Evolutionary conservation across 2,113 vertebrate genomes (phyloP), one percentile per base, ranked within the genome.

Genomic region (Entomyzon cyanotis): DNA sequence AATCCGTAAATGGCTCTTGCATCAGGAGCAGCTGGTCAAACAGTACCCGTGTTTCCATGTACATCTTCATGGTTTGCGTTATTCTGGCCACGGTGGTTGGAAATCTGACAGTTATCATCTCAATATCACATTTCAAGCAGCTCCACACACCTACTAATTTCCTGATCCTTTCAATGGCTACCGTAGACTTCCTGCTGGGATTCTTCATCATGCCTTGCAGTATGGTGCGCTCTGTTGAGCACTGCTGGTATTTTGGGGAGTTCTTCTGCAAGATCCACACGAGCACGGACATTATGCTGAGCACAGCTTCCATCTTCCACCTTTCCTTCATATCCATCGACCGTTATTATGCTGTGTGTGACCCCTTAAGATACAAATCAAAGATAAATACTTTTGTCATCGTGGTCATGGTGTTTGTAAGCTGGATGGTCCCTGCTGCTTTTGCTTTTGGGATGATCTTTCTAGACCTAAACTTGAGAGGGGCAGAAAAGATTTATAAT

Each of bases 181-280:
- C 94, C 0, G 97, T 96, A 31, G 98, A 99, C 92, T 97, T 98
- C 47, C 94, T 99, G 16, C 87, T 99, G 63, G 98, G 98, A 39
- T 95, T 94, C 42, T 42, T 98, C 77, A 44, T 99, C 87, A 98
- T 99, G 98, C 98, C 99, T 25, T 98, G 98, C 47, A 99, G 98
- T 73, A 98, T 98, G 98, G 97, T 98, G 63, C 97, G 98, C 59
- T 98, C 98, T 6, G 94, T 98, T 49, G 98, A 99, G 69, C 95
- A 97, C n/a, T 98, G 97, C 73, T 99, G 98, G 98, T 98, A 98
- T 89, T 98, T 99, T 69, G 98, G 98, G 25, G 92, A 98, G 13
- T 27, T 97, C 58, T 98, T 99, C 89, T 99, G 98, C 96, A 98
- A 98, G 95, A 93, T 99, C 74, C 98, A 99, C 67, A 98, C 97